Evolutionary conservation across 2,113 vertebrate species (phyloP), one percentile per base, ranked within the genome.

Genomic region (Neoarius graeffei): DNA sequence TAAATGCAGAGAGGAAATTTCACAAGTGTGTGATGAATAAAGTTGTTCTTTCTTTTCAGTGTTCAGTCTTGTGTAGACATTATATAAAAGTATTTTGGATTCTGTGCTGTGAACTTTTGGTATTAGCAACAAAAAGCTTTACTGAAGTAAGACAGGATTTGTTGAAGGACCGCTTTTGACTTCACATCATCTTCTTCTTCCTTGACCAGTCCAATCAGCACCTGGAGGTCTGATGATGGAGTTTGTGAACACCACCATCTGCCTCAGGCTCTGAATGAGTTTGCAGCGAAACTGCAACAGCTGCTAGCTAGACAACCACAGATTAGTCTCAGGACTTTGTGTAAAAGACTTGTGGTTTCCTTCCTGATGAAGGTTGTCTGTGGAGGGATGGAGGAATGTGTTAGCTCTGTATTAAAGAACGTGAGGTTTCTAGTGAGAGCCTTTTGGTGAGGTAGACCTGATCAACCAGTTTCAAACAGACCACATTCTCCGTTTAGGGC

Each of bases 261-360:
- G 42, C 81, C 48, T 66, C 11, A 77, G 81, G 35, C n/a, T 69
- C 23, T 84, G 69, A 89, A 42, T 86, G 54, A 89, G 27, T 48
- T 62, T 1, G 1, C n/a, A 59, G 30, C 30, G 20, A 83, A 77
- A 62, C 69, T 79, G 59, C 52, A 77, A 48, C 88, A 89, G 85
- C 81, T 84, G 85, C 73, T 71, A 50, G 42, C 59, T 77, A 89
- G 73, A 80, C 83, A 80, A 48, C 85, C 85, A 81, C 85, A 84
- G 73, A 84, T 71, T 87, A 79, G 52, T 77, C 85, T 80, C 9
- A 71, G 25, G 23, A 80, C 85, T 87, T 84, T 83, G 52, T 86
- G 62, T 76, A 79, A 69, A 76, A 89, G 76, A 48, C 27, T 84
- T 87, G 85, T 87, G 88, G 88, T 89, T 89, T 83, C 64, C 19